Evolutionary conservation across 1,140 invertebrate genomes (phyloP).

Genomic region (Hirudo medicinalis): DNA sequence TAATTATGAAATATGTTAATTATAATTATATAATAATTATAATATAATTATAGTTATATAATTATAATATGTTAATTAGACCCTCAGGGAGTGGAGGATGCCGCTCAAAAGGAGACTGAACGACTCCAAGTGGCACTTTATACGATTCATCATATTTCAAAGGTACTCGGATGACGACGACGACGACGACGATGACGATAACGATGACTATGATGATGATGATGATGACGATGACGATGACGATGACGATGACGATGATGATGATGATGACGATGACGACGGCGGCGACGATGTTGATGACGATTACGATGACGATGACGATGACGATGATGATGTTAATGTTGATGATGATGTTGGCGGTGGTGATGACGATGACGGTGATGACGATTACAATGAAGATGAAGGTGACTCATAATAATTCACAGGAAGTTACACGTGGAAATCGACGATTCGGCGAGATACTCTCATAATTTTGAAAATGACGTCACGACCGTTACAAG

Average conservation of each 20-base stretch:
- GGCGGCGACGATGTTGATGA: background rate
- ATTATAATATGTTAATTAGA: no score
- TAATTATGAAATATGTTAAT: no score
- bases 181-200: slow-evolving; percentile 15
- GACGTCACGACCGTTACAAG: no score
- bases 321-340: background rate
- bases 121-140: no score
- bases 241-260: slow-evolving; percentile 15
- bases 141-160: no score
- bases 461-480: no score
- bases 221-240: slow-evolving; percentile 14
- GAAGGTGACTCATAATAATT: slow-evolving; percentile 7
- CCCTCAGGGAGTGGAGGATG: no score
- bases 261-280: slow-evolving; percentile 10
- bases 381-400: background rate
- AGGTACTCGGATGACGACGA: background rate
- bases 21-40: no score
- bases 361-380: background rate
- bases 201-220: slow-evolving; percentile 16
- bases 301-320: background rate
- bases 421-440: no score
- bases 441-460: no score
- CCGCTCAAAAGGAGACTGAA: no score
- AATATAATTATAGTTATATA: no score
- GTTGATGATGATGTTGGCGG: background rate